Percentiles rank a stretch among this genome's conserved stretches.
Conservation (phyloP, 1,140 invertebrate genomes). For the Scaptomyza hsui region DNA sequence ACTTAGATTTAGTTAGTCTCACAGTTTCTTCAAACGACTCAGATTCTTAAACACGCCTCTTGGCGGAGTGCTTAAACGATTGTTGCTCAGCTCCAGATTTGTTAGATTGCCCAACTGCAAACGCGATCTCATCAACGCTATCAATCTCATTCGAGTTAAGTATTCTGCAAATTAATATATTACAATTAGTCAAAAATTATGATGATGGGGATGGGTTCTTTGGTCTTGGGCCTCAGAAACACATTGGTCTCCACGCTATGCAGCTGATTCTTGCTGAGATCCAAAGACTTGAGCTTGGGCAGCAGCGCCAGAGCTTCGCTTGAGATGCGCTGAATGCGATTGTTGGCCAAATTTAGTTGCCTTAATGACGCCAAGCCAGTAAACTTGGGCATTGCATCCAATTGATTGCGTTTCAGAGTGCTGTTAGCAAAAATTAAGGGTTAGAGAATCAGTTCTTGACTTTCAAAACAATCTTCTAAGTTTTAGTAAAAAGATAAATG, state of each 20-base stretch:
- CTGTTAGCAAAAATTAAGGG: constrained; percentile 23
- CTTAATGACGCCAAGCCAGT: constrained; percentile 72
- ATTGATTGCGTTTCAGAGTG: constrained; percentile 73
- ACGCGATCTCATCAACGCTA: constrained; percentile 87
- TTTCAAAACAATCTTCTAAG: no score
- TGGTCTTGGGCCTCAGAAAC: constrained; percentile 84
- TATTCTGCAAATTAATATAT: constrained; percentile 87
- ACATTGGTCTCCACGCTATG: constrained; percentile 85
- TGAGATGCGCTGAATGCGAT: no score
- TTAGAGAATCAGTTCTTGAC: no score
- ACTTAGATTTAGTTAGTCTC: no score
- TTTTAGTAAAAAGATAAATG: no score
- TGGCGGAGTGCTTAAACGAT: no score
- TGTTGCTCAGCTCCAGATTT: no score
- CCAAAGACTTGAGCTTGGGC: no score
- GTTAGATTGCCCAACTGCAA: constrained; percentile 89
- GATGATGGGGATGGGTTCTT: not conserved
- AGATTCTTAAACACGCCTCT: no score
- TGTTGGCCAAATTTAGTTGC: constrained; percentile 85
- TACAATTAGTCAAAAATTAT: not conserved
- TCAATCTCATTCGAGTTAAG: constrained; percentile 91
- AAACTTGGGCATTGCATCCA: constrained; percentile 75
- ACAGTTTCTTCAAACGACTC: no score
- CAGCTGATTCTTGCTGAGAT: no score
- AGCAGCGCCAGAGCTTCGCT: no score